Conservation (phyloP, 37 sponge, comb jelly and placozoan genomes). For the Agelas oroides region DNA sequence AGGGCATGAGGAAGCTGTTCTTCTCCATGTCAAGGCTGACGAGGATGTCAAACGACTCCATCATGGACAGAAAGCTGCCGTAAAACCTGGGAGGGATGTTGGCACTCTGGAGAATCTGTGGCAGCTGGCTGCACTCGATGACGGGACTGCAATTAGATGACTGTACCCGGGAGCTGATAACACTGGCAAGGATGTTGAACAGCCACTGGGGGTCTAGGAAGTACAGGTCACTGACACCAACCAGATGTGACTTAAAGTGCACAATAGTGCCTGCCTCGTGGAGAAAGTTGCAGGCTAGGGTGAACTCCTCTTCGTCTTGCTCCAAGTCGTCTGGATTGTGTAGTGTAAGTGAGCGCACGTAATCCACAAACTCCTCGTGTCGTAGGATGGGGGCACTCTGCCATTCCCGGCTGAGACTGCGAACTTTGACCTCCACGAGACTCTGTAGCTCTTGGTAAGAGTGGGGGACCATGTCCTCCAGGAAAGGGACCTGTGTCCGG, state of each 20-base stretch:
- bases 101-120: constrained; percentile 32
- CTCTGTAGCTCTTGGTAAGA: constrained; percentile 72
- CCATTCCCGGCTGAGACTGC: constrained; percentile 31
- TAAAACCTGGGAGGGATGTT: constrained; percentile 27
- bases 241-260: constrained; percentile 27
- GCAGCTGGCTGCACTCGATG: constrained; percentile 28
- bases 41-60: constrained; percentile 46
- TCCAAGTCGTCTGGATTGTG: constrained; percentile 46
- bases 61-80: constrained; percentile 40
- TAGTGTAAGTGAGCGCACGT: constrained; percentile 60
- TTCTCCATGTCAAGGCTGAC: constrained; percentile 63
- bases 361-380: constrained; percentile 60
- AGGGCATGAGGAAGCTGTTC: constrained; percentile 44
- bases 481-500: not conserved
- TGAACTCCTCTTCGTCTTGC: constrained; percentile 64
- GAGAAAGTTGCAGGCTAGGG: constrained; percentile 69
- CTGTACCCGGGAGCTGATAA: constrained; percentile 8
- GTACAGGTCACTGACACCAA: constrained; percentile 50
- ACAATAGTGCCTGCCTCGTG: constrained; percentile 75
- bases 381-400: constrained; percentile 29
- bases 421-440: constrained; percentile 61
- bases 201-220: constrained; percentile 80
- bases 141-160: constrained; percentile 3
- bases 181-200: constrained; percentile 47
- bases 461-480: constrained; percentile 59